Percentiles rank a stretch among this genome's conserved stretches.
phyloP scores from a whole-genome alignment of 2,113 vertebrate genomes.

The Rhynchopsitta pachyrhyncha region DNA sequence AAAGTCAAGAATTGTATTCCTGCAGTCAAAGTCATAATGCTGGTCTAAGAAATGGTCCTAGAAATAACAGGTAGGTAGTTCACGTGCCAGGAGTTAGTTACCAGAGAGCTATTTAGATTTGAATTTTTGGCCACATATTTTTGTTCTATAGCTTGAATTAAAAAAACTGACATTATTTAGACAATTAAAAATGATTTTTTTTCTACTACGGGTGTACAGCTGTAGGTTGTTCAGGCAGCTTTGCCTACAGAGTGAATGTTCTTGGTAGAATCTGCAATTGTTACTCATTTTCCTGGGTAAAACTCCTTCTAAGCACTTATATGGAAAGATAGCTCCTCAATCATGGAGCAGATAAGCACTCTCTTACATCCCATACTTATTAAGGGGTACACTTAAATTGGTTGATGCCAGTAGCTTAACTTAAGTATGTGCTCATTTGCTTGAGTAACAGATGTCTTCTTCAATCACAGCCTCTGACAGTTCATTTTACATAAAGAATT shows the following conservation, averaged over 20 bases:
- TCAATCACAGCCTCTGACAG: neutral
- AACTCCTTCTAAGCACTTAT: neutral
- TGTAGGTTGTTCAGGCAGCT: neutral
- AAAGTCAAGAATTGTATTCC: neutral
- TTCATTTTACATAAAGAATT: neutral
- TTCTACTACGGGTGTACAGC: neutral
- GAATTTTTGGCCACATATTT: neutral
- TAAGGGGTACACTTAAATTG: neutral
- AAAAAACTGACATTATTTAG: neutral
- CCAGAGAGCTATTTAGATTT: neutral
- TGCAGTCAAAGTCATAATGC: neutral
- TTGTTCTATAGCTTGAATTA: neutral
- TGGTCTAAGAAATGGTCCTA: neutral
- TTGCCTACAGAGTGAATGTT: neutral
- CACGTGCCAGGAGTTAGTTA: neutral
- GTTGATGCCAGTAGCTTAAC: neutral
- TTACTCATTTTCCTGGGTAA: neutral
- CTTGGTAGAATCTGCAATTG: neutral
- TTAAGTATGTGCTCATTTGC: neutral
- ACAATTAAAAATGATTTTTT: neutral
- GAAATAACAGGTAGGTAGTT: neutral
- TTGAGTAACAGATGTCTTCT: neutral
- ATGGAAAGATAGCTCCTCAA: neutral
- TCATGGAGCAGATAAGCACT: neutral
- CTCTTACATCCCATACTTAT: neutral